These are phyloP conservation scores for Lophochroa leadbeateri DNA, from an alignment of 2,113 vertebrate genomes.

Conservation along the genomic window DNA sequence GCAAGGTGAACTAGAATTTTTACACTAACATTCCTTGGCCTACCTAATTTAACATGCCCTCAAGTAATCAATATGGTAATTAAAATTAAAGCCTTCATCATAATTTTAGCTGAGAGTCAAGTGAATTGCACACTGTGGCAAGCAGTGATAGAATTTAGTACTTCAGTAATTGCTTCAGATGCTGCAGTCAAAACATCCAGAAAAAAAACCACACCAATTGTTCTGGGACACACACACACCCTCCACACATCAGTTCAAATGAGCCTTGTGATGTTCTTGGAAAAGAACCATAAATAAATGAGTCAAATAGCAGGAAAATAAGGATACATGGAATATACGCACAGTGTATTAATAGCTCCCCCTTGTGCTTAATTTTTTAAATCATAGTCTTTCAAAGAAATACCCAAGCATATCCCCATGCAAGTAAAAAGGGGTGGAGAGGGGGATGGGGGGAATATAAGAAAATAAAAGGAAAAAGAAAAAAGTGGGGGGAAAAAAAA, in stretches of 20 bases:
- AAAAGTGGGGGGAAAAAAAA: no score
- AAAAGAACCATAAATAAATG: neutral
- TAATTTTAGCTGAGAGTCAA: neutral
- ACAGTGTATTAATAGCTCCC: neutral
- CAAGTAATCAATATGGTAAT: neutral
- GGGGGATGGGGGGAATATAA: no score
- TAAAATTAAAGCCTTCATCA: neutral
- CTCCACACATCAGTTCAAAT: neutral
- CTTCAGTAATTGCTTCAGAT: neutral
- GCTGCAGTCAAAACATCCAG: neutral
- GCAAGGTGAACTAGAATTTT: neutral
- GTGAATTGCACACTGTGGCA: neutral
- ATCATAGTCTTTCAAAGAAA: no score
- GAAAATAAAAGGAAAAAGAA: no score
- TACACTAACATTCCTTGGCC: neutral
- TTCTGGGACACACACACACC: accelerated
- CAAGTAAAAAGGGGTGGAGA: no score
- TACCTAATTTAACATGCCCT: neutral
- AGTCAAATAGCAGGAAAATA: neutral
- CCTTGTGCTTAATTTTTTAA: no score
- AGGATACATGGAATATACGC: neutral
- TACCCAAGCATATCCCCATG: no score
- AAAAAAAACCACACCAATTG: neutral
- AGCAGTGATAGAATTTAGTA: neutral
- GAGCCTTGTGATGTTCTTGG: neutral